Percentiles rank a stretch among this genome's conserved stretches.
Evolutionary conservation across 2,113 vertebrate genomes (phyloP).

Genomic region (Trinectes maculatus): DNA sequence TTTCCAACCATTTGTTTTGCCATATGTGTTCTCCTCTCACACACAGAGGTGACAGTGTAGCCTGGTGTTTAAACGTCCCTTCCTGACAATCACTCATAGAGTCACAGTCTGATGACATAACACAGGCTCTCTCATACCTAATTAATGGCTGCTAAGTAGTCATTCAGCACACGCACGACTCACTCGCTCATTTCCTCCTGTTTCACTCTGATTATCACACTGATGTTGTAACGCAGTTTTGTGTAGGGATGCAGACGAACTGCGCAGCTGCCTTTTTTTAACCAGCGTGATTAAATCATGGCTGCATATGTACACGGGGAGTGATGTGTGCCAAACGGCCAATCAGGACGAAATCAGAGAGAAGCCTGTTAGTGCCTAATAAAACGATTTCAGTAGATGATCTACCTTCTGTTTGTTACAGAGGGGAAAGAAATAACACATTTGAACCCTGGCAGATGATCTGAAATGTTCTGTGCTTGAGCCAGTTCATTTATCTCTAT

Average conservation of each 20-base stretch:
- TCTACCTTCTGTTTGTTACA: background rate
- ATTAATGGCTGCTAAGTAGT: constrained; percentile 69
- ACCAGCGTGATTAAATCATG: constrained; percentile 70
- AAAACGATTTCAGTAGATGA: background rate
- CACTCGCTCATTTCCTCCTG: constrained; percentile 68
- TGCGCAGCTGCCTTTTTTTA: constrained; percentile 75
- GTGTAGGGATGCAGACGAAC: constrained; percentile 51
- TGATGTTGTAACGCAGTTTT: constrained; percentile 67
- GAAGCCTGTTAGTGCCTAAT: constrained; percentile 22
- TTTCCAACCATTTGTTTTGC: too few relatives aligned
- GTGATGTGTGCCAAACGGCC: constrained; percentile 82
- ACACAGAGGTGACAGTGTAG: too few relatives aligned
- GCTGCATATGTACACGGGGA: constrained; percentile 62
- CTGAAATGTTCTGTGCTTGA: too few relatives aligned
- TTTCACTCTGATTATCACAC: constrained; percentile 71
- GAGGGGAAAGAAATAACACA: background rate
- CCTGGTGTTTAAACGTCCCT: constrained; percentile 38
- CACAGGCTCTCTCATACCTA: constrained; percentile 45
- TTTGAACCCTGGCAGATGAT: too few relatives aligned
- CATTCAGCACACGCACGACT: constrained; percentile 49
- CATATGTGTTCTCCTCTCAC: too few relatives aligned
- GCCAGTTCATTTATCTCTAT: background rate
- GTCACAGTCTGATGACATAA: constrained; percentile 25
- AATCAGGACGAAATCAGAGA: constrained; percentile 67
- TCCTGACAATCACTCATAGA: constrained; percentile 41